phyloP scores from a whole-genome alignment of 2,113 vertebrate genomes.

The Ictalurus punctatus region DNA sequence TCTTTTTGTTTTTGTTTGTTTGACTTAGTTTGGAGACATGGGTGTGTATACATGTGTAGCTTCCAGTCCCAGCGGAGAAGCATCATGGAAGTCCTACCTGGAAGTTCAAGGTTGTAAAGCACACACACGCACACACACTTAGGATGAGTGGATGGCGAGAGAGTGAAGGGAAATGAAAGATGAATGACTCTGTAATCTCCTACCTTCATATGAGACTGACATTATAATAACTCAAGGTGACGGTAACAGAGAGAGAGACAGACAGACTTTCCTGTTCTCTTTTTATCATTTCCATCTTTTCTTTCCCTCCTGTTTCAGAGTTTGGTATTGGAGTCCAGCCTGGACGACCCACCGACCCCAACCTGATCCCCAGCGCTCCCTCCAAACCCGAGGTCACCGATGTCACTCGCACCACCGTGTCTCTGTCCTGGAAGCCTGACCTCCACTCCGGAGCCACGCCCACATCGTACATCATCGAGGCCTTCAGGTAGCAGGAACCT shows the following conservation, averaged over 20 bases:
- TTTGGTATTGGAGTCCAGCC: constrained; percentile 92
- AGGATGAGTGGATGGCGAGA: too few species aligned
- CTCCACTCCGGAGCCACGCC: constrained; percentile 93
- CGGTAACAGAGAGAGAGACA: neutral
- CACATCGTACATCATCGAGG: constrained; percentile 97
- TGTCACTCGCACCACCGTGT: constrained; percentile 88
- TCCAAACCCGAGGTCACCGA: constrained; percentile 93
- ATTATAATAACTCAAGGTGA: constrained; percentile 19
- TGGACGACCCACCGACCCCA: constrained; percentile 93
- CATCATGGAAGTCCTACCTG: constrained; percentile 91
- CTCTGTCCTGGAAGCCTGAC: constrained; percentile 92
- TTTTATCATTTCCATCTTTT: neutral
- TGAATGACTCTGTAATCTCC: constrained; percentile 39
- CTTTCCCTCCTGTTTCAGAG: constrained; percentile 71
- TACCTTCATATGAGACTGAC: constrained; percentile 10
- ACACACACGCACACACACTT: constrained; percentile 3
- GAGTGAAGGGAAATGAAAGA: constrained; percentile 16
- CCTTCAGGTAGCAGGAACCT: constrained; percentile 84
- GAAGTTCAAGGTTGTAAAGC: constrained; percentile 89
- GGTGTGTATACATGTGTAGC: constrained; percentile 93
- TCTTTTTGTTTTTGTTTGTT: constrained; percentile 38
- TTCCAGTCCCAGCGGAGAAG: constrained; percentile 93
- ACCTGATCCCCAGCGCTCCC: constrained; percentile 95
- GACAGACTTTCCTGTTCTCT: neutral
- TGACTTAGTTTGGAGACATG: constrained; percentile 86